Evolutionary conservation across 2,797 vertebrate genomes (phyloP), one percentile per base, ranked within the genome.

Genomic region (Chiroxiphia lanceolata): DNA sequence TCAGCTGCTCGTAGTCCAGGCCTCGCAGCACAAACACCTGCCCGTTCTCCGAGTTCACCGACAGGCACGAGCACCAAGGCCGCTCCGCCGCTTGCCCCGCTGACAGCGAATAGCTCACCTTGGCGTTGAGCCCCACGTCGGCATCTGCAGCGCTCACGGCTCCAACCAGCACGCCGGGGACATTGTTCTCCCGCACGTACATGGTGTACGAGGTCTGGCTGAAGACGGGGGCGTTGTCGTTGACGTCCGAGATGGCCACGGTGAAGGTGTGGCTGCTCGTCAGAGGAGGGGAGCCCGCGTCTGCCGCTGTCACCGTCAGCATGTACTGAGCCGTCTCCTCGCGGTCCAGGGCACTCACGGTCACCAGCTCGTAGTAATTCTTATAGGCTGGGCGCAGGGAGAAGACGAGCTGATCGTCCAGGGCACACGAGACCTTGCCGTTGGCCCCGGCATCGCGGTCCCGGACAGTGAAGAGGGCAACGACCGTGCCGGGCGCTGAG

Each of bases 221-320:
- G 91, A 98, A 98, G 45, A 94, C 79, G 9, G 98, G 98, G 1
- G 97, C 93, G 11, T 98, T 98, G 67, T 98, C 98, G 15, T 98
- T 98, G 29, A 98, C 76, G n/a, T 98, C 98, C 15, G 97, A 94
- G 68, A 98, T 84, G 40, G 95, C 93, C 83, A 98, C 94, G 1
- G 82, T 98, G 68, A 98, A 95, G 14, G 94, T 96, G 78, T 96
- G 95, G 9, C 95, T 92, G 15, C 93, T 96, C 11, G 94, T 97
- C 72, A 98, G 95, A 26, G 95, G 78, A 72, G 98, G 98, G 9
- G 93, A 97, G 0, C 98, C 98, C 48, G 92, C 51, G 22, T 98
- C 98, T 1, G 91, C 97, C 17, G 96, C 97, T 0, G 76, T 97
- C 16, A 98, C 96, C 1, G 83, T 95, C 88, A 93, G 6, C 4